These are phyloP conservation scores for Alauda arvensis DNA, from an alignment of 2,797 vertebrate genomes.

Conservation along the genomic window DNA sequence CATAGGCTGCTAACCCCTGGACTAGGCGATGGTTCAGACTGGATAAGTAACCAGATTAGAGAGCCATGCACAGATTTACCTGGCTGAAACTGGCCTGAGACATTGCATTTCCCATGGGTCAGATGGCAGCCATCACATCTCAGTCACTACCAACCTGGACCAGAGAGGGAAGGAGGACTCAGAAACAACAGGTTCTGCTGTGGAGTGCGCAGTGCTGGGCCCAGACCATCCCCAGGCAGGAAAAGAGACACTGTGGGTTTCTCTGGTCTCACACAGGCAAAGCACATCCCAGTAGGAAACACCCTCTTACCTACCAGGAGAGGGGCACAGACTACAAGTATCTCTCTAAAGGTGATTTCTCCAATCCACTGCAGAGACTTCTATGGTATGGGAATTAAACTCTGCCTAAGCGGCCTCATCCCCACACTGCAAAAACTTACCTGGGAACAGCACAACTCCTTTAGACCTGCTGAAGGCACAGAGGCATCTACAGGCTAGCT, in stretches of 20 bases:
- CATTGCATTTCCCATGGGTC: slow-evolving; percentile 53
- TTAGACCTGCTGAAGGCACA: not conserved
- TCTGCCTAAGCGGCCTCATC: not conserved
- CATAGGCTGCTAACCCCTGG: slow-evolving; percentile 9
- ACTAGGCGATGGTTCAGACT: not conserved
- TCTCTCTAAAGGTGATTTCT: not conserved
- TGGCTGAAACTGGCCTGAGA: slow-evolving; percentile 57
- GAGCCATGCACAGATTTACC: slow-evolving; percentile 33
- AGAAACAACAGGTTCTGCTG: slow-evolving; percentile 16
- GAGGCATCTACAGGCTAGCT: not conserved
- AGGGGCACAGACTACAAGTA: not conserved
- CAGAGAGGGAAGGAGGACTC: slow-evolving; percentile 49
- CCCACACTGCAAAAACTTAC: not conserved
- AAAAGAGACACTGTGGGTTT: not conserved
- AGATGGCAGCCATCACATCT: slow-evolving; percentile 48
- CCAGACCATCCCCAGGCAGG: not conserved
- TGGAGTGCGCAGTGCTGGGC: not conserved
- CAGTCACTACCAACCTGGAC: slow-evolving; percentile 52
- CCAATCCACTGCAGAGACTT: not conserved
- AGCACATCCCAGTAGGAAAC: not conserved
- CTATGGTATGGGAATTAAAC: not conserved
- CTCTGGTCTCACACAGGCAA: not conserved
- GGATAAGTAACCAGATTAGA: slow-evolving; percentile 47
- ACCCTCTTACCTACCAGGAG: not conserved
- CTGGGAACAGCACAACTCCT: not conserved